A percentile compares a stretch with the other conserved stretches of the same genome.
These are phyloP conservation scores for Coelopa frigida DNA, from an alignment of 1,140 invertebrate genomes.

Conservation along the genomic window DNA sequence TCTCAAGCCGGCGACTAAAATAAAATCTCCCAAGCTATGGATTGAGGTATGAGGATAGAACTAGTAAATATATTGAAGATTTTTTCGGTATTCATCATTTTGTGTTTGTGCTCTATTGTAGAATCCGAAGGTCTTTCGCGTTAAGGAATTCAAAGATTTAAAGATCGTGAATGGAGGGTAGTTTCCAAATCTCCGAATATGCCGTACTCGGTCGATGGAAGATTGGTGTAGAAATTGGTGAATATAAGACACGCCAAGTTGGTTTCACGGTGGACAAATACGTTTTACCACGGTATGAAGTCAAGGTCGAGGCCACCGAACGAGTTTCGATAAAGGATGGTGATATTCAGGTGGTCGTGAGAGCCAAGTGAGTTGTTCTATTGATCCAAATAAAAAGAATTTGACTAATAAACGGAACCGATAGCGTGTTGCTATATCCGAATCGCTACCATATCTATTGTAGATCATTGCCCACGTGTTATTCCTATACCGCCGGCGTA, in stretches of 20 bases:
- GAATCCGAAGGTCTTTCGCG: no score
- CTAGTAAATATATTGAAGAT: not conserved
- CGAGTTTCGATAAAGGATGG: constrained; percentile 77
- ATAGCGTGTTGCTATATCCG: constrained; percentile 66
- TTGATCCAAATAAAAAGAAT: no score
- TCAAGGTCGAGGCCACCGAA: constrained; percentile 70
- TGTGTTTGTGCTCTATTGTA: no score
- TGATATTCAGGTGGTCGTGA: constrained; percentile 67
- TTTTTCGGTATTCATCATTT: no score
- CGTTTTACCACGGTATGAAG: constrained; percentile 85
- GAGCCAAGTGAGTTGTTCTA: constrained; percentile 61
- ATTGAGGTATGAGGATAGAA: not conserved
- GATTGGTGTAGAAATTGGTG: constrained; percentile 38
- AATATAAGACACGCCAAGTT: constrained; percentile 18
- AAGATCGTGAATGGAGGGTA: constrained; percentile 57
- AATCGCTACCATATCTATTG: constrained; percentile 79
- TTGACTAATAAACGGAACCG: constrained; percentile 72
- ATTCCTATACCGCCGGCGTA: constrained; percentile 79
- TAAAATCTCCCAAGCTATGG: no score
- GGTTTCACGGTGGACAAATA: constrained; percentile 65
- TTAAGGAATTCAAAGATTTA: constrained; percentile 72
- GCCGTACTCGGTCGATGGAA: constrained; percentile 85
- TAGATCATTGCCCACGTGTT: constrained; percentile 63
- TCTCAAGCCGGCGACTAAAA: constrained; percentile 53
- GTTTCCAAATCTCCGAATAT: constrained; percentile 71